Evolutionary conservation across 2,797 vertebrate genomes (phyloP).

Genomic region (Megalops cyprinoides): DNA sequence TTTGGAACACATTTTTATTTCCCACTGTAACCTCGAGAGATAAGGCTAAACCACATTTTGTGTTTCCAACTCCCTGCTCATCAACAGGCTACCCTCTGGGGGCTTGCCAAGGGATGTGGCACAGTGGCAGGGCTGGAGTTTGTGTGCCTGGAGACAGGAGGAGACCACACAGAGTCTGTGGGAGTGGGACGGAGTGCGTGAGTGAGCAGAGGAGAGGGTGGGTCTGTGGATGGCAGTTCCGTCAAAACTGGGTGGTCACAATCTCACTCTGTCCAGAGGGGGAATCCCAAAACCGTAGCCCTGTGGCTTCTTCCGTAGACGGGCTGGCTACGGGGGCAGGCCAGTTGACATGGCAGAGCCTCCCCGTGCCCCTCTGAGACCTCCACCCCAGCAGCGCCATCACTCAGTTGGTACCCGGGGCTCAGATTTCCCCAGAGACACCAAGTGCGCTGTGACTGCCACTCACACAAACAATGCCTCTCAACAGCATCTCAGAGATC

Average conservation of each 20-base stretch:
- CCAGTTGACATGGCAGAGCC: background rate
- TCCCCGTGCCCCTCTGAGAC: no score
- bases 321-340: background rate
- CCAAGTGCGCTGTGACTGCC: no score
- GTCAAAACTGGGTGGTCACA: background rate
- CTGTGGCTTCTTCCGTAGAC: background rate
- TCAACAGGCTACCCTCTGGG: conserved; percentile 21
- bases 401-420: background rate
- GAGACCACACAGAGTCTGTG: background rate
- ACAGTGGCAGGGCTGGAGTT: background rate
- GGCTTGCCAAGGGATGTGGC: background rate
- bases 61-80: conserved; percentile 6
- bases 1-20: background rate
- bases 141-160: background rate
- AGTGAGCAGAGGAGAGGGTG: background rate
- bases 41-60: background rate
- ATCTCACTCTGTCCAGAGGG: no score
- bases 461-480: no score
- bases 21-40: background rate
- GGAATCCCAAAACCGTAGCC: background rate
- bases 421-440: no score
- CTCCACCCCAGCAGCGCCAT: background rate
- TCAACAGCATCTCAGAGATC: no score
- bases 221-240: background rate
- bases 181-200: background rate